Base-by-base conservation (phyloP, 2,113 vertebrate genomes). In the Pycnonotus jocosus region DNA sequence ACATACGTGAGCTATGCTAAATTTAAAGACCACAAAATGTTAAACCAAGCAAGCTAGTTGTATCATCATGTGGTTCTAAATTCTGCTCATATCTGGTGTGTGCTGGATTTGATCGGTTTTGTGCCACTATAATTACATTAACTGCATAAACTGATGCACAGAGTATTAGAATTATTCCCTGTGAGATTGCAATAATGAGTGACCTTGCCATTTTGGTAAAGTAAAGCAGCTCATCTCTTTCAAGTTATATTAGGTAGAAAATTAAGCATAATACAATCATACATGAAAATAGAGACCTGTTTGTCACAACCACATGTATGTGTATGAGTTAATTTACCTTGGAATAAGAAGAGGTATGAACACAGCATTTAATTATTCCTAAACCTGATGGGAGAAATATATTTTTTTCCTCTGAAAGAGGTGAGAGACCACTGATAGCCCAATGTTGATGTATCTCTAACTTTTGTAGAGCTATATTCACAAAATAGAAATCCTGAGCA, bases 361-460 rank as follows among this genome's bases (percentile, higher is more conserved):
- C 3, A 30, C 2, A 40, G 1, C 20, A 60, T 56, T 54, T 50
- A 72, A 68, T 64, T 64, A 35, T 50, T 82, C 6, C 3, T 57
- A 79, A 61, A 51, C 4, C 4, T 38, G 17, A 60, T 25, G 11
- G 18, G 12, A 38, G n/a, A 90, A 79, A 40, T 15, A 21, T 1
- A 15, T 50, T 61, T 80, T 80, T 78, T 80, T 53, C 3, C n/a
- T 15, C 9, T 31, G 25, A 70, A 70, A 78, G 82, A 3, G 81
- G 30, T 58, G 33, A 40, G 77, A 73, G 18, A 60, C 9, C 18
- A 60, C 15, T 9, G 2, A 27, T 8, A 85, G 10, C 6, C 71
- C n/a, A 22, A 10, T 0, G 0, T 6, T 16, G 31, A 21, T 27
- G 5, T 17, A 56, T 35, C 9, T 64, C 35, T 45, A 77, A 45